Evolutionary conservation across 2,113 vertebrate genomes (phyloP).

Genomic region (Xiphias gladius): DNA sequence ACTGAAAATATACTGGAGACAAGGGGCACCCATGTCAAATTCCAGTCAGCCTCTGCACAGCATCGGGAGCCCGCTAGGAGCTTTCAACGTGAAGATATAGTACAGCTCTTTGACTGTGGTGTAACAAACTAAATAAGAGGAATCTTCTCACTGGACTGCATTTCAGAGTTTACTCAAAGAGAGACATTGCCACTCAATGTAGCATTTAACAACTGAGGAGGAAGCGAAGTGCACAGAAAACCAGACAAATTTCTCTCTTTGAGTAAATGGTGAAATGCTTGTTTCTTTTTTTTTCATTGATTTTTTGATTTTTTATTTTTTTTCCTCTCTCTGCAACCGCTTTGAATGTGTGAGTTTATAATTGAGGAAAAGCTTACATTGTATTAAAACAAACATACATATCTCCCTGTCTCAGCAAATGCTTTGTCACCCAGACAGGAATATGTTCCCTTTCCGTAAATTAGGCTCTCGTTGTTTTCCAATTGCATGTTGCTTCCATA

Average conservation of each 20-base stretch:
- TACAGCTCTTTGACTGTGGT: constrained; percentile 46
- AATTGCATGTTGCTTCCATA: constrained; percentile 54
- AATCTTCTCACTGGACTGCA: constrained; percentile 46
- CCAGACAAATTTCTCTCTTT: neutral
- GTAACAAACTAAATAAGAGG: constrained; percentile 56
- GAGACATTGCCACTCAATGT: constrained; percentile 24
- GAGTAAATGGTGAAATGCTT: constrained; percentile 38
- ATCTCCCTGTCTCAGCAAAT: constrained; percentile 68
- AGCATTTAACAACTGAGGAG: constrained; percentile 42
- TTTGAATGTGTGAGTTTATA: constrained; percentile 57
- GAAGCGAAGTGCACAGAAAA: constrained; percentile 12
- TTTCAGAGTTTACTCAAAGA: constrained; percentile 53
- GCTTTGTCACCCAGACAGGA: constrained; percentile 69
- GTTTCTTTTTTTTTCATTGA: constrained; percentile 21
- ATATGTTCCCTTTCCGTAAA: constrained; percentile 61
- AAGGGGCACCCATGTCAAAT: constrained; percentile 67
- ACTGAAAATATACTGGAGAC: constrained; percentile 61
- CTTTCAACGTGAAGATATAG: constrained; percentile 52
- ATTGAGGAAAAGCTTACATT: constrained; percentile 51
- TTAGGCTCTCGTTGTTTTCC: constrained; percentile 73
- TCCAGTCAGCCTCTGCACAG: constrained; percentile 46
- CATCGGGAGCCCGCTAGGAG: constrained; percentile 28
- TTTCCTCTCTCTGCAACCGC: neutral
- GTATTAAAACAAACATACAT: constrained; percentile 57
- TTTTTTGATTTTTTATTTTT: neutral